These are phyloP conservation scores for Drosophila lacertosa DNA, from an alignment of 1,140 invertebrate genomes.

Conservation along the genomic window DNA sequence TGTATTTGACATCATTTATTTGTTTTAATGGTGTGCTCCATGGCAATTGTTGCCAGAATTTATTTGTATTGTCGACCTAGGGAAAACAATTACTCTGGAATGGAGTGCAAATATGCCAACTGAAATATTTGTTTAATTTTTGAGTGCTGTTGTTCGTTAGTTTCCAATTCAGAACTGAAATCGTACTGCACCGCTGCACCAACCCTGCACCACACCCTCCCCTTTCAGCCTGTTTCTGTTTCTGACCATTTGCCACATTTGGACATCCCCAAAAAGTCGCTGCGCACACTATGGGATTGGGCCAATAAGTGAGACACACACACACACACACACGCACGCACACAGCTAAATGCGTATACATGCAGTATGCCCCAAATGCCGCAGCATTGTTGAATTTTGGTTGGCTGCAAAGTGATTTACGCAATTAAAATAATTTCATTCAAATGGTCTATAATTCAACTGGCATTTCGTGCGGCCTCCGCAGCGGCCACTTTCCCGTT, in stretches of 20 bases:
- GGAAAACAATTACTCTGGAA: constrained; percentile 70
- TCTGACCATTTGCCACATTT: constrained; percentile 21
- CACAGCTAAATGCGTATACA: constrained; percentile 4
- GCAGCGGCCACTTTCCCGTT: constrained; percentile 49
- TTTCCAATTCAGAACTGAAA: constrained; percentile 26
- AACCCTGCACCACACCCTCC: not conserved
- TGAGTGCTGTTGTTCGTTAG: constrained; percentile 50
- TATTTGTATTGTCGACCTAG: constrained; percentile 68
- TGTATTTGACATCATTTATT: not conserved
- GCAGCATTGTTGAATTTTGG: constrained; percentile 74
- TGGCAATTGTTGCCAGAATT: constrained; percentile 62
- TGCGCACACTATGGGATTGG: constrained; percentile 68
- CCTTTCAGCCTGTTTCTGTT: constrained; percentile 3
- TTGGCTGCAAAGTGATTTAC: constrained; percentile 79
- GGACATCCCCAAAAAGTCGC: constrained; percentile 35
- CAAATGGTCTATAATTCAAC: constrained; percentile 80
- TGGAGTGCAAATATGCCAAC: constrained; percentile 74
- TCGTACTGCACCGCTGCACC: constrained; percentile 7
- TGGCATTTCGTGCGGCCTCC: constrained; percentile 70
- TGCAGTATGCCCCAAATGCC: constrained; percentile 38
- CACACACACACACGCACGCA: constrained; percentile 1
- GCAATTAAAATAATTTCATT: constrained; percentile 82
- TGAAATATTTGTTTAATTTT: constrained; percentile 70
- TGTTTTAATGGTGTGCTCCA: constrained; percentile 29
- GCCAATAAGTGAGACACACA: constrained; percentile 67